These are phyloP conservation scores for Heliocidaris erythrogramma DNA, from an alignment of 35 echinoderm and acorn worm species.

Conservation along the genomic window DNA sequence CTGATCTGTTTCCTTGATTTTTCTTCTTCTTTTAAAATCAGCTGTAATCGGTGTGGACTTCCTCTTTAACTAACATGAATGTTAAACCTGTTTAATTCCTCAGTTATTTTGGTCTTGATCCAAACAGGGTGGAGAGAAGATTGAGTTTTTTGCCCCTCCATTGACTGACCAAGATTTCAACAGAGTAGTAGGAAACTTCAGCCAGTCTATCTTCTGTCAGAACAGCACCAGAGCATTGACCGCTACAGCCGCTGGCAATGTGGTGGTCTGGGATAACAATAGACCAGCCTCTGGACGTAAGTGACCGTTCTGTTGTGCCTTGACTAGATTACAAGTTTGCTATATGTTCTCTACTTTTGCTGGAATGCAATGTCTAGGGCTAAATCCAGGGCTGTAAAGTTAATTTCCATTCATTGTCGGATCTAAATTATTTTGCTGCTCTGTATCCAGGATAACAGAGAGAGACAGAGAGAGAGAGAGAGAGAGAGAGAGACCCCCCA, in stretches of 20 bases:
- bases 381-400: too few relatives aligned
- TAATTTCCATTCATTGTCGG: too few relatives aligned
- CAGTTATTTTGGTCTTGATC: neutral
- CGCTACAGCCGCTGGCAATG: slow-evolving; percentile 86
- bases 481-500: too few relatives aligned
- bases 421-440: too few relatives aligned
- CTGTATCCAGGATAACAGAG: too few relatives aligned
- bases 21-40: too few relatives aligned
- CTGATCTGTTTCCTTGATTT: too few relatives aligned
- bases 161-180: slow-evolving; percentile 99
- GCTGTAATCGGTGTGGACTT: too few relatives aligned
- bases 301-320: slow-evolving; percentile 18
- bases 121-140: slow-evolving; percentile 62
- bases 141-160: slow-evolving; percentile 78
- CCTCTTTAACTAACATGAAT: neutral
- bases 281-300: slow-evolving; percentile 95
- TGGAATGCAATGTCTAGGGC: too few relatives aligned
- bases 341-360: too few relatives aligned
- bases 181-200: slow-evolving; percentile 85
- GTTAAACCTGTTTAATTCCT: neutral
- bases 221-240: slow-evolving; percentile 89
- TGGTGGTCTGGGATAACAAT: slow-evolving; percentile 92
- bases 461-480: too few relatives aligned
- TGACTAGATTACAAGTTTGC: too few relatives aligned
- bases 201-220: slow-evolving; percentile 90